phyloP scores from a whole-genome alignment of 2,797 vertebrate species.

The Hydrocynus forskahlii region DNA sequence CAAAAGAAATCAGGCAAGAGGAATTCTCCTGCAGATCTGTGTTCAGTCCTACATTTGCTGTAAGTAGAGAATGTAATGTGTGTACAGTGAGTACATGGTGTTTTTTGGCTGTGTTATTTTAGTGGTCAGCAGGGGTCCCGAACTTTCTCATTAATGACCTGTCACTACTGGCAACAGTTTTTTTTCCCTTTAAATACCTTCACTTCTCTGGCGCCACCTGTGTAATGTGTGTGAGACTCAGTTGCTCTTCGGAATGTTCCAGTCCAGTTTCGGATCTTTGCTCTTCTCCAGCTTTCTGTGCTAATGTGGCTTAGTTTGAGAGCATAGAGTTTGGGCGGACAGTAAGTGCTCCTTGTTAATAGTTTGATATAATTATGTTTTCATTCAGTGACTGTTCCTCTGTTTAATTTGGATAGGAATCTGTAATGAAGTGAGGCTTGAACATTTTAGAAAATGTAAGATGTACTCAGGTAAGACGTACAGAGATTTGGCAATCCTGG shows the following conservation, averaged over 20 bases:
- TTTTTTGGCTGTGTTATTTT: background rate
- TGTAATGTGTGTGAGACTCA: background rate
- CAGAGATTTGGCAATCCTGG: no score
- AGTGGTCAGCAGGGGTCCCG: background rate
- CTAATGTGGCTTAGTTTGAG: background rate
- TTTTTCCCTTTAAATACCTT: background rate
- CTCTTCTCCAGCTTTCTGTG: background rate
- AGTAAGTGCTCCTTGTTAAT: background rate
- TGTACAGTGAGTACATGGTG: background rate
- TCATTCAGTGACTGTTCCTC: background rate
- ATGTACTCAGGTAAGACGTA: no score
- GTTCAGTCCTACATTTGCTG: background rate
- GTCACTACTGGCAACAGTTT: conserved; percentile 15
- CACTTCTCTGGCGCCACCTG: background rate
- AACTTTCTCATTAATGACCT: conserved; percentile 2
- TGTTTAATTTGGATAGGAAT: background rate
- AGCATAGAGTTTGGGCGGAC: background rate
- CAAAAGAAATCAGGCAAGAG: no score
- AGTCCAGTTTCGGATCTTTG: background rate
- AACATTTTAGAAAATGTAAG: background rate
- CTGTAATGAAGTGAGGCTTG: background rate
- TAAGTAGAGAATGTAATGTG: background rate
- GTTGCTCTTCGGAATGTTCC: background rate
- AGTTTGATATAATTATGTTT: background rate
- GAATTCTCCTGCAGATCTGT: no score